Evolutionary conservation across 2,797 vertebrate species (phyloP).

Genomic region (Labroides dimidiatus): DNA sequence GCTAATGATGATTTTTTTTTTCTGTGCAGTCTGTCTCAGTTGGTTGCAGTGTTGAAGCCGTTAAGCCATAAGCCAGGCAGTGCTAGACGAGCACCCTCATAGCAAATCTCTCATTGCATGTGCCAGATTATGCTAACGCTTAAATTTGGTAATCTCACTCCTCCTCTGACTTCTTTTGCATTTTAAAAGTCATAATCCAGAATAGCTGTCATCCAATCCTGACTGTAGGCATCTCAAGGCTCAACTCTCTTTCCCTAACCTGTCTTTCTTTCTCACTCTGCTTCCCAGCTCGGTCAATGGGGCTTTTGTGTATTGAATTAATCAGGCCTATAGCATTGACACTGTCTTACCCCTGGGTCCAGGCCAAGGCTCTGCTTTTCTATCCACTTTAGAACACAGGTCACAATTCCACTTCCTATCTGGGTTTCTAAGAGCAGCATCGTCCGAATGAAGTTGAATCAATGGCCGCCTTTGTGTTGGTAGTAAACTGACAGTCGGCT

Average conservation of each 20-base stretch:
- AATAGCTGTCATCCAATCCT: conserved; percentile 26
- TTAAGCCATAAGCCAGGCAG: conserved; percentile 30
- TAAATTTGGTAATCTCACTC: conserved; percentile 26
- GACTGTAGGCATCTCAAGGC: conserved; percentile 19
- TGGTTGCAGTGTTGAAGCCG: conserved; percentile 27
- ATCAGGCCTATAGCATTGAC: conserved; percentile 73
- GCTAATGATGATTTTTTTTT: conserved; percentile 41
- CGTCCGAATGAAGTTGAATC: conserved; percentile 65
- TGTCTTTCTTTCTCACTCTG: conserved; percentile 43
- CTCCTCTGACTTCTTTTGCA: conserved; percentile 12
- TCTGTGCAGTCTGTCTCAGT: conserved; percentile 31
- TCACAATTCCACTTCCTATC: conserved; percentile 76
- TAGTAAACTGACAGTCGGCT: conserved; percentile 55
- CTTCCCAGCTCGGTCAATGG: conserved; percentile 71
- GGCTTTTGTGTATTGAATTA: conserved; percentile 75
- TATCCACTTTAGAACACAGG: conserved; percentile 66
- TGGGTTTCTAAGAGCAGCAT: conserved; percentile 66
- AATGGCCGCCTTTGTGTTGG: conserved; percentile 64
- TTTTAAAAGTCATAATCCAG: conserved; percentile 29
- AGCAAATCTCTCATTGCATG: conserved; percentile 39
- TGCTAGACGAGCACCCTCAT: conserved; percentile 30
- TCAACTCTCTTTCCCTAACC: conserved; percentile 30
- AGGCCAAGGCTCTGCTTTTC: conserved; percentile 64
- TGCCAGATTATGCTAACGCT: conserved; percentile 41
- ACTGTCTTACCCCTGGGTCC: conserved; percentile 57